Base-by-base conservation (phyloP, 1,140 invertebrate species). In the Zaprionus ornatus region DNA sequence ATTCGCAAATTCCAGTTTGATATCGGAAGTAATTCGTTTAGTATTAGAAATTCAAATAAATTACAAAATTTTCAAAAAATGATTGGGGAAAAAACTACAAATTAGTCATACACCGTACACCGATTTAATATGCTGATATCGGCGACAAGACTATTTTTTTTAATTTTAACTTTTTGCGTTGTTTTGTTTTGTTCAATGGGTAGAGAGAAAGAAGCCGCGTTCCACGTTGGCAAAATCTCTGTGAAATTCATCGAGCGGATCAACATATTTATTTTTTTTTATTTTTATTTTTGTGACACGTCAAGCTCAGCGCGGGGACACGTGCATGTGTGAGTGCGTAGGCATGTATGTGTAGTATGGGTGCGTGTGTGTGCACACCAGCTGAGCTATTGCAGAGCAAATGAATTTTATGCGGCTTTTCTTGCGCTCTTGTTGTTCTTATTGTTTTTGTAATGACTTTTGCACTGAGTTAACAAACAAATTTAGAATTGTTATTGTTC, bases 201-300 rank as follows among this genome's bases (percentile, higher is more conserved):
- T 9, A 9, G n/a, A 10, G 29, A 32, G n/a, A 7, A 7, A 19
- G 10, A 23, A 23, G 10, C 21, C 45, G 21, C 9, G 5, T 67
- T 54, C 45, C 48, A 73, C 61, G 63, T 45, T 73, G 71, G 70
- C 60, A 60, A 68, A 75, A 66, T 63, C 37, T 50, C 29, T 37
- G 45, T 37, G 45, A 32, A 77, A 74, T 64, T 81, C 74, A 65
- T 63, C 71, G 61, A 70, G 67, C 61, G 74, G 56, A 19, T 57
- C 64, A 57, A 37, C 29, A 15, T 55, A 37, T 56, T 32, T 57
- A 37, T 27, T 54, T 56, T 55, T 27, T 55, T 55, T 32, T 57
- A 65, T 71, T 72, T 80, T 68, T 67, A 50, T 56, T 66, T 62
- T 66, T 70, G 84, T 88, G 84, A 87, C 84, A 87, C 84, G 84